phyloP scores from a whole-genome alignment of 2,113 vertebrate species.

The Merops nubicus region DNA sequence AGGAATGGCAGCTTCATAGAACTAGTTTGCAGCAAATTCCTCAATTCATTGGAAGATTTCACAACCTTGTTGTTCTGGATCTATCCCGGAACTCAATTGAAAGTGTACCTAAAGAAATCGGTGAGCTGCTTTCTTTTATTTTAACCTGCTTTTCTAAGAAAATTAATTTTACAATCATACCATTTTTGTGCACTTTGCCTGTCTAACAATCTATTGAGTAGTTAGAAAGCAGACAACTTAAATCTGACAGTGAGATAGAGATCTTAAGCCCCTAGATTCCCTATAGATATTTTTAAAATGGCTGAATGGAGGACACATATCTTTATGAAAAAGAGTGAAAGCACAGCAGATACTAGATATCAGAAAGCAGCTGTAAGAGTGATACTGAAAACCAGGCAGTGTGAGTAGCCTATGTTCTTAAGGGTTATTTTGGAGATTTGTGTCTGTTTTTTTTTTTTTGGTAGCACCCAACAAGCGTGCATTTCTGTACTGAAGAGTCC shows the following conservation, averaged over 20 bases:
- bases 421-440: not conserved
- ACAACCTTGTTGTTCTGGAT: slow-evolving; percentile 88
- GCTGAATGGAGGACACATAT: not conserved
- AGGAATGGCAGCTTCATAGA: slow-evolving; percentile 95
- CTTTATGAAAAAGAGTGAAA: not conserved
- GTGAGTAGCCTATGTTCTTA: not conserved
- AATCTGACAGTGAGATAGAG: not conserved
- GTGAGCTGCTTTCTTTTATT: slow-evolving; percentile 73
- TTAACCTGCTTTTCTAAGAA: not conserved
- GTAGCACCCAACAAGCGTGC: not conserved
- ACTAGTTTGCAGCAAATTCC: slow-evolving; percentile 88
- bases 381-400: not conserved
- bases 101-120: slow-evolving; percentile 88
- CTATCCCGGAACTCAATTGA: slow-evolving; percentile 88
- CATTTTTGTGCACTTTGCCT: not conserved
- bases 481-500: not conserved
- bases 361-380: not conserved
- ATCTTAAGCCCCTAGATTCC: not conserved
- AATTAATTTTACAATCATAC: not conserved
- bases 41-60: slow-evolving; percentile 87
- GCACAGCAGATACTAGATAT: not conserved
- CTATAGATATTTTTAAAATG: not conserved
- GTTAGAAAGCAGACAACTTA: not conserved
- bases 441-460: not conserved
- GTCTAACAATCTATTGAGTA: not conserved